Base-by-base conservation (phyloP, 2,797 vertebrate genomes). In the Podarcis lilfordi region DNA sequence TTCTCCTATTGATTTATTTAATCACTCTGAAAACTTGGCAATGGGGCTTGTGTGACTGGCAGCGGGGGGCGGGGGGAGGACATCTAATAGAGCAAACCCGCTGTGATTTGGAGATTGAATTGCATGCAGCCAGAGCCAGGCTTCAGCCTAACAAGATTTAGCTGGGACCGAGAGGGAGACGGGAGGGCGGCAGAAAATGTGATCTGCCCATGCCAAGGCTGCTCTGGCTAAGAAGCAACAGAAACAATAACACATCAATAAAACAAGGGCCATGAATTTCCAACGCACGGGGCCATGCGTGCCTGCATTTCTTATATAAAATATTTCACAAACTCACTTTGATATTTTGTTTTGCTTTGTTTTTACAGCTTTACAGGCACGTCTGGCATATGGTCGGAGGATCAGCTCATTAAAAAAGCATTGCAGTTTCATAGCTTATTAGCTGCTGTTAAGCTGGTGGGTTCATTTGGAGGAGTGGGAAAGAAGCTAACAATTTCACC, bases 121-220 rank as follows among this genome's bases (percentile, higher is more conserved):
- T 94, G 95, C 94, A 79, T 0, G 0, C 85, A 85, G 92, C 87
- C 61, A 89, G 45, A 90, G 88, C 91, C 85, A 19, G 92, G 91
- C 86, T 89, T 91, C 92, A 94, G 86, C 89, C n/a, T 95, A 94
- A 95, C 88, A 87, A 95, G 92, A 94, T 94, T 93, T 94, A 91
- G 85, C 29, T 91, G 10, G 61, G 61, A 64, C 17, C 5, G 90
- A 93, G 90, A 92, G 83, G 5, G 95, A 95, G 94, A 94, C 94
- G 93, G 92, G 11, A 91, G 94, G 61, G 61, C 61, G 17, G 61
- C 92, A 94, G 94, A 89, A 93, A 93, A 94, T 71, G 88, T 15
- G 91, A 94, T 91, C 93, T 37, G 35, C 89, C n/a, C 21, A 19
- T 32, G 91, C 91, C 80, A 8, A 91, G 91, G 43, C 92, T 90